A percentile compares a stretch with the other conserved stretches of the same genome.
phyloP scores from a whole-genome alignment of 1,140 invertebrate genomes.

The Drosophila athabasca region DNA sequence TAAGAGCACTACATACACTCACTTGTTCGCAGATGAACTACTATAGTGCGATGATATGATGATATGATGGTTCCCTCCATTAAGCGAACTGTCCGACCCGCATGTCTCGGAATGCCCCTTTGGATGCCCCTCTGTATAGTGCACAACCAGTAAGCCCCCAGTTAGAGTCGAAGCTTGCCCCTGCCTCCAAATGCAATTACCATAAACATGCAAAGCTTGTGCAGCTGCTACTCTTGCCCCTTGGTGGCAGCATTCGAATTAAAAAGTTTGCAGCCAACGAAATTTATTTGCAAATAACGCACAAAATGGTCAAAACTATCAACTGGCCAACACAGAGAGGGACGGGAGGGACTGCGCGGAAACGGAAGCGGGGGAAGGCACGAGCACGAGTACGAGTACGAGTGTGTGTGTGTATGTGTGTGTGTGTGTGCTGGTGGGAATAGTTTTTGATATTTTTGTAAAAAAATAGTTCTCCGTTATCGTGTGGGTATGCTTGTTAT shows the following conservation, averaged over 20 bases:
- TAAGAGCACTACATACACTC: too few relatives aligned
- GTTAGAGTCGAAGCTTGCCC: not conserved
- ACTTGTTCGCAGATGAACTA: too few relatives aligned
- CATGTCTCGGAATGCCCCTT: not conserved
- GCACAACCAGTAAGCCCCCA: not conserved
- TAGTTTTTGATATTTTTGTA: not conserved
- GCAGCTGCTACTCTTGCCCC: constrained; percentile 42
- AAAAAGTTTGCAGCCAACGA: constrained; percentile 58
- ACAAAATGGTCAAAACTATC: constrained; percentile 56
- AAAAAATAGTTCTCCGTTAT: too few relatives aligned
- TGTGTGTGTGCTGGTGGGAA: not conserved
- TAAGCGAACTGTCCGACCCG: too few relatives aligned
- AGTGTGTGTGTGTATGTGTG: not conserved
- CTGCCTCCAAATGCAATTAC: constrained; percentile 55
- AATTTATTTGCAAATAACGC: constrained; percentile 55
- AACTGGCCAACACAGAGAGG: constrained; percentile 6
- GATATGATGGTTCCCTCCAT: too few relatives aligned
- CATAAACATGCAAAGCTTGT: constrained; percentile 69
- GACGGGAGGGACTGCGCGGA: not conserved
- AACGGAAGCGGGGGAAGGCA: constrained; percentile 8
- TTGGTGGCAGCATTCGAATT: constrained; percentile 44
- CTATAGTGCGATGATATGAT: too few relatives aligned
- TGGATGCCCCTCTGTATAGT: not conserved
- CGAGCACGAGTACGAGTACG: not conserved
- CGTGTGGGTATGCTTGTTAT: not conserved